A percentile compares a stretch with the other conserved stretches of the same genome.
These are phyloP conservation scores for Ranitomeya imitator DNA, from an alignment of 2,113 vertebrate genomes.

Conservation along the genomic window DNA sequence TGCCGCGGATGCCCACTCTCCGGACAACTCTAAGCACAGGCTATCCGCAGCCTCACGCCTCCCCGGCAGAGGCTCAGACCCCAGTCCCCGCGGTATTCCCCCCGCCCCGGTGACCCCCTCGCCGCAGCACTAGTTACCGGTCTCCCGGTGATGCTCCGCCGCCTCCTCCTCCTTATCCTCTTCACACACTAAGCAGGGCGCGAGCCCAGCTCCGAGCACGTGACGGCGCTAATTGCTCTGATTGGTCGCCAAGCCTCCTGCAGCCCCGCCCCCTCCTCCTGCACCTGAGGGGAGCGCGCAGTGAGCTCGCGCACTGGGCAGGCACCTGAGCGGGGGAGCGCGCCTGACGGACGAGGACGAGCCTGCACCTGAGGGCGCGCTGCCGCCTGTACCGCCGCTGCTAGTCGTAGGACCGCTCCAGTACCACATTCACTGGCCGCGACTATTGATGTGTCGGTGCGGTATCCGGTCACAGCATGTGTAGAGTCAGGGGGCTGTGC, in stretches of 20 bases:
- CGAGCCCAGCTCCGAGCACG: constrained; percentile 46
- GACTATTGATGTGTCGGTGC: no score
- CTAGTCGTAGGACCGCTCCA: no score
- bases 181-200: constrained; percentile 51
- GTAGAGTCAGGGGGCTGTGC: no score
- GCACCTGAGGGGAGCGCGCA: constrained; percentile 54
- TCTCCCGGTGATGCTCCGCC: constrained; percentile 50
- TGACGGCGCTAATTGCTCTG: not conserved
- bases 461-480: no score
- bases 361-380: constrained; percentile 34
- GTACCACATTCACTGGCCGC: no score
- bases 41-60: not conserved
- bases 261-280: constrained; percentile 26
- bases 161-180: constrained; percentile 35
- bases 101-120: not conserved
- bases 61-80: not conserved
- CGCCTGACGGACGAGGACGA: not conserved
- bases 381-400: not conserved
- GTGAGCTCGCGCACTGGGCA: not conserved
- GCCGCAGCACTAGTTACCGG: constrained; percentile 43
- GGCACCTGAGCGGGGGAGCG: constrained; percentile 41
- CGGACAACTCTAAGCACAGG: not conserved
- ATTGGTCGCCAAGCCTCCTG: constrained; percentile 5
- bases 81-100: not conserved
- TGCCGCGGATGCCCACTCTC: not conserved